Evolutionary conservation across 2,113 vertebrate species (phyloP).

Genomic region (Dipodomys ordii): DNA sequence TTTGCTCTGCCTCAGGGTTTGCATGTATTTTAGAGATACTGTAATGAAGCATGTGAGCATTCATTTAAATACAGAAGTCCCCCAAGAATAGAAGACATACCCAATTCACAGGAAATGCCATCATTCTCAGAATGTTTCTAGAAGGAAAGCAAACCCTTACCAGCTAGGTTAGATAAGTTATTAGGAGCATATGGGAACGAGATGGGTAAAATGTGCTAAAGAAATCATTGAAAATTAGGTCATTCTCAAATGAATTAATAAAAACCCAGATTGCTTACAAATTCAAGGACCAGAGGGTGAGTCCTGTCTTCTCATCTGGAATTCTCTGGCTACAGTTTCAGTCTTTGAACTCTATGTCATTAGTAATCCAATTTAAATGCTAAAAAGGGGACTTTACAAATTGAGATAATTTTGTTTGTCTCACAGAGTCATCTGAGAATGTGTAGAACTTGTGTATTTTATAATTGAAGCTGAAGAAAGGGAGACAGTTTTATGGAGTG

Average conservation of each 20-base stretch:
- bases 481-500: neutral
- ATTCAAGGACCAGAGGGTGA: neutral
- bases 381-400: neutral
- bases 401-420: neutral
- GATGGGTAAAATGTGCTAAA: constrained; percentile 52
- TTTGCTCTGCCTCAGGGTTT: constrained; percentile 80
- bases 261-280: neutral
- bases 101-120: constrained; percentile 73
- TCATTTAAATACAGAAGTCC: constrained; percentile 79
- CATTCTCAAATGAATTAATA: constrained; percentile 48
- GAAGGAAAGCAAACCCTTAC: constrained; percentile 3
- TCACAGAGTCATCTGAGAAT: neutral
- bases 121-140: constrained; percentile 63
- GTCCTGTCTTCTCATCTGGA: neutral
- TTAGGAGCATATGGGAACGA: constrained; percentile 40
- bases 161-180: constrained; percentile 62
- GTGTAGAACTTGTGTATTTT: neutral
- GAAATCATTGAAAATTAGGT: constrained; percentile 70
- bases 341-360: neutral
- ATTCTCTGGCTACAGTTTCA: neutral
- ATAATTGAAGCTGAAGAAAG: neutral
- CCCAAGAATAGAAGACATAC: constrained; percentile 75
- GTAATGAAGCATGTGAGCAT: constrained; percentile 80
- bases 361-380: neutral
- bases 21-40: constrained; percentile 79